Evolutionary conservation across 1,140 invertebrate genomes (phyloP), one percentile per base, ranked within the genome.

Genomic region (Microplitis mediator): DNA sequence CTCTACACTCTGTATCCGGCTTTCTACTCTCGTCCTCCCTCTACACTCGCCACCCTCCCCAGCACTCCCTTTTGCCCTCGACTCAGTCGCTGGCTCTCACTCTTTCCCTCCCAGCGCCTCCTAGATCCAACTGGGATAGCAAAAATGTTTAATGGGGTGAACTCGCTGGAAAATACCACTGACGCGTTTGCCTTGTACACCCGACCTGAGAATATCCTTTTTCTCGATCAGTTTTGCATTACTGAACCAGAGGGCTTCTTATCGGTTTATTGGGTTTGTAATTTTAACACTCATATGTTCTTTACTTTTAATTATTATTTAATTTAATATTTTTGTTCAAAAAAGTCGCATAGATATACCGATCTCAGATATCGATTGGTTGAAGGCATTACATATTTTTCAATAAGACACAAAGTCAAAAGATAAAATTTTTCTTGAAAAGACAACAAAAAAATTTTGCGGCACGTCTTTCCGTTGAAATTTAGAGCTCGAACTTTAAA

Each of bases 141-240:
- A 84, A 84, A 85, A 85, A 85, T 84, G 84, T 84, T 85, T 86
- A 86, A 86, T 86, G 84, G 85, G 82, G 84, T 85, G 85, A 86
- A 86, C 82, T 85, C 85, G 78, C 73, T 77, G 84, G 85, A 86
- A 86, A 86, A 86, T 85, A 81, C 80, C 78, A 74, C 75, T 77
- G 78, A 76, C 78, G 78, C 81, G 76, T 78, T 76, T 74, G 73
- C 60, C 65, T 64, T 51, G 70, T 77, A 79, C 50, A 73, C 35
- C 71, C 75, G 66, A 69, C 70, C 76, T 75, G 73, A 78, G 78
- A 80, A 80, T 78, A 81, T 84, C 81, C 75, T 80, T 79, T 80
- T 74, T 80, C 75, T 77, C 79, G 79, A 82, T 84, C 79, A 81
- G 78, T 83, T 83, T 82, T 76, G 74, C 77, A 84, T 84, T 82